These are phyloP conservation scores for Chironomus tentans DNA, from an alignment of 2,888 invertebrate genomes.

Conservation along the genomic window DNA sequence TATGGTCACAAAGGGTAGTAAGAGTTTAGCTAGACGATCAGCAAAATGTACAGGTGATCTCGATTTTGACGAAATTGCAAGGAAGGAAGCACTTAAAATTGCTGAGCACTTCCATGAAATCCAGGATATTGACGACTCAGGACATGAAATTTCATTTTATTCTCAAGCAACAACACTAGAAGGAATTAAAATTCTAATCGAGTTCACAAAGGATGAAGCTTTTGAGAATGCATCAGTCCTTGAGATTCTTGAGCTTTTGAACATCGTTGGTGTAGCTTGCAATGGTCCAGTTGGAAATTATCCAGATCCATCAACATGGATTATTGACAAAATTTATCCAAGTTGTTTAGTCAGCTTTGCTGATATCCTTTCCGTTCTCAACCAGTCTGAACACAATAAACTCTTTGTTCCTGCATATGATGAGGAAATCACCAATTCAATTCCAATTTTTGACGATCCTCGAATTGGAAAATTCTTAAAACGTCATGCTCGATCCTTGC, in stretches of 20 bases:
- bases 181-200: neutral
- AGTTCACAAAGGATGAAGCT: neutral
- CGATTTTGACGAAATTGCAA: slow-evolving; percentile 3
- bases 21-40: neutral
- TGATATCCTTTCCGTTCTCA: neutral
- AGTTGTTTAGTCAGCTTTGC: neutral
- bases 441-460: slow-evolving; percentile 1
- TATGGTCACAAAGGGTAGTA: neutral
- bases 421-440: neutral
- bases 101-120: neutral
- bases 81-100: neutral
- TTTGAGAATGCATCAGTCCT: neutral
- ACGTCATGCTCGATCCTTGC: neutral
- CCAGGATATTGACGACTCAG: neutral
- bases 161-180: neutral
- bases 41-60: neutral
- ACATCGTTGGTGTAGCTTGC: slow-evolving; percentile 2
- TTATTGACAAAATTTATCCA: neutral
- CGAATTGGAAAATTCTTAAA: neutral
- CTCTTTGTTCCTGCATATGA: neutral
- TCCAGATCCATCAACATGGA: neutral
- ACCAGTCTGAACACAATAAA: neutral
- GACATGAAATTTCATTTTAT: neutral
- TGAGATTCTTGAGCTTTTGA: neutral
- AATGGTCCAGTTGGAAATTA: neutral